A percentile compares a stretch with the other conserved stretches of the same genome.
Evolutionary conservation across 2,797 vertebrate species (phyloP).

Genomic region (Cossypha polioptera): DNA sequence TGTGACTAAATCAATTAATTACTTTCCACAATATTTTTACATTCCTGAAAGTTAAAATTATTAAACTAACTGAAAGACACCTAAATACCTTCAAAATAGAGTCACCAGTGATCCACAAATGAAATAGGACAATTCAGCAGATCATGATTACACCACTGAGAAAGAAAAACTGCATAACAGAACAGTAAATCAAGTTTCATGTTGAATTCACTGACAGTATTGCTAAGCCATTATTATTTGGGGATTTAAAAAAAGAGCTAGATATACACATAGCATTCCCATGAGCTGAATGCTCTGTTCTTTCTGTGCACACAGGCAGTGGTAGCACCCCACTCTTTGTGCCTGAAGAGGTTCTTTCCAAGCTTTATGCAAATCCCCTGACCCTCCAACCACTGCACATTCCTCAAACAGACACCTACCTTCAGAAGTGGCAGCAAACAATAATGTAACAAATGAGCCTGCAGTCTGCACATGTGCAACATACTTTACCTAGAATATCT

Average conservation of each 20-base stretch:
- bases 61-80: slow-evolving; percentile 17
- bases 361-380: slow-evolving; percentile 92
- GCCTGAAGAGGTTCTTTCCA: slow-evolving; percentile 65
- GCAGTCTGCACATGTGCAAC: slow-evolving; percentile 82
- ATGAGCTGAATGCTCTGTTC: slow-evolving; percentile 7
- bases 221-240: not conserved
- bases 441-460: slow-evolving; percentile 92
- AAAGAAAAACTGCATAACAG: not conserved
- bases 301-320: slow-evolving; percentile 48
- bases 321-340: slow-evolving; percentile 31
- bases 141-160: not conserved
- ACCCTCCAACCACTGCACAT: slow-evolving; percentile 88
- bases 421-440: slow-evolving; percentile 86
- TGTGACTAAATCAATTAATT: not conserved
- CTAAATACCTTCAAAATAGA: slow-evolving; percentile 20
- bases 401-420: slow-evolving; percentile 96
- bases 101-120: not conserved
- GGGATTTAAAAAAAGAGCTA: rapidly evolving
- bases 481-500: slow-evolving; percentile 76
- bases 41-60: slow-evolving; percentile 34
- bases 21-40: not conserved
- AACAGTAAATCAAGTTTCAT: slow-evolving; percentile 13
- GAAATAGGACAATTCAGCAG: slow-evolving; percentile 13
- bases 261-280: not conserved
- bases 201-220: slow-evolving; percentile 6